Evolutionary conservation across 2,797 vertebrate species (phyloP).

Genomic region (Micrastur ruficollis): DNA sequence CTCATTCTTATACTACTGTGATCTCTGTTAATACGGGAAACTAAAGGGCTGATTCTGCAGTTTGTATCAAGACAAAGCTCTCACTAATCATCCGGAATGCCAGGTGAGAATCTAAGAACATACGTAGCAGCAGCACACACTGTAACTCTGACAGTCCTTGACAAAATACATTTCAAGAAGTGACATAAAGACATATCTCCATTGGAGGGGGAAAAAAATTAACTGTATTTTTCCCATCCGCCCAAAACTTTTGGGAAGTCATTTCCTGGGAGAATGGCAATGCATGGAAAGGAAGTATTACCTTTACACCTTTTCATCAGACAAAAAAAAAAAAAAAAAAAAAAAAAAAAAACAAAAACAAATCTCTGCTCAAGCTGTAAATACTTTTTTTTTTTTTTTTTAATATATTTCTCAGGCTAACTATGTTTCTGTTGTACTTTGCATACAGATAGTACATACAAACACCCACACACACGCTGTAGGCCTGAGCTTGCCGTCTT

Average conservation of each 20-base stretch:
- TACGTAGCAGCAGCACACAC: not conserved
- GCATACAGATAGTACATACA: not conserved
- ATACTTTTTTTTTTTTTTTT: not conserved
- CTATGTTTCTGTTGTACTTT: slow-evolving; percentile 19
- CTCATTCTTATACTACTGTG: not conserved
- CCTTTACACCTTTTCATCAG: not conserved
- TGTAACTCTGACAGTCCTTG: not conserved
- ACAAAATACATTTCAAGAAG: not conserved
- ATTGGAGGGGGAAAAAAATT: not conserved
- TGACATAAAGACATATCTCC: not conserved
- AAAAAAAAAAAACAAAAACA: not conserved
- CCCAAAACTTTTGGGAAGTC: not conserved
- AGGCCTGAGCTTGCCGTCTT: slow-evolving; percentile 36
- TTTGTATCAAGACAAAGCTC: not conserved
- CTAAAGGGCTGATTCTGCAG: not conserved
- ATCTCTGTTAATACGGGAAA: not conserved
- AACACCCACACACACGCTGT: not conserved
- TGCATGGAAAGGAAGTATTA: not conserved
- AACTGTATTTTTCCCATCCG: not conserved
- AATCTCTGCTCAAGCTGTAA: not conserved
- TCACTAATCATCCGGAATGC: not conserved
- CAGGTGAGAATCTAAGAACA: slow-evolving; percentile 8
- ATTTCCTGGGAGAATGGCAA: not conserved
- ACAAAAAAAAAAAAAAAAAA: not conserved
- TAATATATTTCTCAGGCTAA: not conserved